These are phyloP conservation scores for Porites divaricata DNA, from an alignment of 92 coral and sea anemone genomes.

Conservation along the genomic window DNA sequence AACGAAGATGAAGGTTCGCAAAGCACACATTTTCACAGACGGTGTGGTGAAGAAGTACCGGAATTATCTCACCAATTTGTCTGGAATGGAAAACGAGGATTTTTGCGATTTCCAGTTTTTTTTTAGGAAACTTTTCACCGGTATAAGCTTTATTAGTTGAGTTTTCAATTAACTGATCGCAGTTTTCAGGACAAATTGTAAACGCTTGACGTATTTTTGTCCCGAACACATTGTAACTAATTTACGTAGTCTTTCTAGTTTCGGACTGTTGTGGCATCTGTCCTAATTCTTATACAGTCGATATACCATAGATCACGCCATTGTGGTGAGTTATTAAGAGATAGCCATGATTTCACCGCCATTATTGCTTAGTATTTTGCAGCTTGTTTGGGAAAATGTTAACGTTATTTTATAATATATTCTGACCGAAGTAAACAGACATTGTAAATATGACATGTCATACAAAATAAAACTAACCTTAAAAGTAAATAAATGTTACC, in stretches of 20 bases:
- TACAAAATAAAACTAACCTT: slow-evolving; percentile 22
- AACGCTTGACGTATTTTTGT: not conserved
- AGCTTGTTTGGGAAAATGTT: not conserved
- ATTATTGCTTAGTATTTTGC: not conserved
- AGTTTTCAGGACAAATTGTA: too few relatives aligned
- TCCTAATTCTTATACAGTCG: not conserved
- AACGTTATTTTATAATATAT: slow-evolving; percentile 29
- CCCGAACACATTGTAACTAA: not conserved
- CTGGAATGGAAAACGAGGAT: too few relatives aligned
- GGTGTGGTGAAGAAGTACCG: too few relatives aligned
- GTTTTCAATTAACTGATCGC: too few relatives aligned
- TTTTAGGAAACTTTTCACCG: too few relatives aligned
- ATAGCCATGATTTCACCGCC: not conserved
- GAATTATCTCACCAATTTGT: too few relatives aligned
- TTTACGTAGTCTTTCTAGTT: not conserved
- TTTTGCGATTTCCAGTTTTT: too few relatives aligned
- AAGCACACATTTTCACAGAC: too few relatives aligned
- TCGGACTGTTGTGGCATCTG: not conserved
- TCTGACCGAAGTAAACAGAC: slow-evolving; percentile 20
- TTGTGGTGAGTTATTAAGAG: not conserved
- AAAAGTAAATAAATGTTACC: slow-evolving; percentile 31
- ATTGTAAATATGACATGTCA: slow-evolving; percentile 34
- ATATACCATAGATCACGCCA: not conserved
- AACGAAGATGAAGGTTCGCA: too few relatives aligned
- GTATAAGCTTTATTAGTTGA: too few relatives aligned